Evolutionary conservation across 2,797 vertebrate genomes (phyloP).

Genomic region (Sebastes paucispinis): DNA sequence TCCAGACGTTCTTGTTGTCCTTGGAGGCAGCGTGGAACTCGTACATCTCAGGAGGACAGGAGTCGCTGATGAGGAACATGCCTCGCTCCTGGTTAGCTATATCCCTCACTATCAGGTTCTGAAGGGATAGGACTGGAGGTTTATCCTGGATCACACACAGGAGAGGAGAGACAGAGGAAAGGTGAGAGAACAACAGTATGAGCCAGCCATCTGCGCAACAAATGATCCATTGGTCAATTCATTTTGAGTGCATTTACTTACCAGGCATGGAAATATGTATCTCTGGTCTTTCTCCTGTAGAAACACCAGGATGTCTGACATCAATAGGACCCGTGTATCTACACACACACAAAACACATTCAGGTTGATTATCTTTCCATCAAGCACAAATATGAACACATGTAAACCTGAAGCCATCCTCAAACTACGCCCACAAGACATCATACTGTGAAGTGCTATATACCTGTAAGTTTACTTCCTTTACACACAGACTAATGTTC

Average conservation of each 20-base stretch:
- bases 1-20: conserved; percentile 89
- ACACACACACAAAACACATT: background rate
- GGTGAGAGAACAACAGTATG: background rate
- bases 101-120: conserved; percentile 90
- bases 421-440: background rate
- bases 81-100: conserved; percentile 96
- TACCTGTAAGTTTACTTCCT: background rate
- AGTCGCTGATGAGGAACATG: conserved; percentile 91
- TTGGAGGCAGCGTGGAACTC: conserved; percentile 91
- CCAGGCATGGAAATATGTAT: conserved; percentile 89
- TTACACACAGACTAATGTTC: background rate
- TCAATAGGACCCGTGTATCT: conserved; percentile 89
- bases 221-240: background rate
- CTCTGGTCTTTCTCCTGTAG: conserved; percentile 90
- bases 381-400: background rate
- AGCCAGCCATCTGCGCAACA: background rate
- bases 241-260: conserved; percentile 52
- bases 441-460: background rate
- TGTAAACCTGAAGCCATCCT: too few species aligned
- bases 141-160: conserved; percentile 83
- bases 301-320: conserved; percentile 76
- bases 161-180: background rate
- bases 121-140: conserved; percentile 87
- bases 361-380: background rate
- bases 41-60: conserved; percentile 90